Evolutionary conservation across 2,113 vertebrate genomes (phyloP), one percentile per base, ranked within the genome.

Genomic region (Spea bombifrons): DNA sequence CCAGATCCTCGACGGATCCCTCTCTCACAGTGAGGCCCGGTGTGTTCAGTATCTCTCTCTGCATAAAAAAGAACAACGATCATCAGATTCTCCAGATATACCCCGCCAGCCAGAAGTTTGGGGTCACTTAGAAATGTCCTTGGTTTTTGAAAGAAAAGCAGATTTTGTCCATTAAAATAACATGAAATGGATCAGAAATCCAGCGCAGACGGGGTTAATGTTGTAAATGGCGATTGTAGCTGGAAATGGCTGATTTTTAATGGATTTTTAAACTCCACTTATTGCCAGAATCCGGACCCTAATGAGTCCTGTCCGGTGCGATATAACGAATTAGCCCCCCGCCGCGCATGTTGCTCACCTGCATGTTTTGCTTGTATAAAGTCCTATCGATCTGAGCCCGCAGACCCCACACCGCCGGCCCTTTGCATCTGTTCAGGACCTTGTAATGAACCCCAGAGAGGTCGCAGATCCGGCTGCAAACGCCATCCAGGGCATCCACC

Each of bases 371-470:
- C 43, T 87, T 87, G 89, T 98, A 98, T 45, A 84, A 92, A n/a
- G 88, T 85, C 2, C 97, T 92, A 84, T 99, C 97, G 82, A 99
- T 91, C 66, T 99, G 97, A 0, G 97, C 96, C 69, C 97, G 92
- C 0, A 95, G 94, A 2, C 97, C 97, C 97, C 97, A 98, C 53
- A 99, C 97, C 0, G 97, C 97, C 0, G 97, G 96, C 4, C 97
- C 97, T 78, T 98, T 99, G 8, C 92, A 83, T 43, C 92, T 92
- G 88, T 99, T 99, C 75, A 98, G 84, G 78, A 99, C 93, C 75
- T 95, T 96, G 87, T 98, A 99, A 86, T 97, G 92, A 66, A 98
- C 83, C 1, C 97, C 97, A 8, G 97, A 92, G 83, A 87, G 92
- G 84, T 99, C 97, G 55, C 94, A 97, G 16, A 95, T 84, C 17